Evolutionary conservation across 2,888 invertebrate genomes (phyloP), one percentile per base, ranked within the genome.

Genomic region (Thymelicus acteon): DNA sequence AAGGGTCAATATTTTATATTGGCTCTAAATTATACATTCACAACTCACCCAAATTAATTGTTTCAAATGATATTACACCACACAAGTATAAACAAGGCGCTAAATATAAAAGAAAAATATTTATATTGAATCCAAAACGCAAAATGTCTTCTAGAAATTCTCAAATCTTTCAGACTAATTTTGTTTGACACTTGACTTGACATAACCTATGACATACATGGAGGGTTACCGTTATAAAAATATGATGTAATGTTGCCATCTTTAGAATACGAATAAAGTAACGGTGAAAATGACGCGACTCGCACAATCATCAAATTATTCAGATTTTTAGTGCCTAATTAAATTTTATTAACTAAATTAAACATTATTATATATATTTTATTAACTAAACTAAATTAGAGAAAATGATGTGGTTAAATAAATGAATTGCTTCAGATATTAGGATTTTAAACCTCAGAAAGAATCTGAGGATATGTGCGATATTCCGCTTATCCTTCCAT

Each of bases 161-260:
- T 48, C 44, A 44, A 44, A 12, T 44, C 44, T 44, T 44, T 44
- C 44, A 44, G 12, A 44, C 44, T 44, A 44, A 44, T 44, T 48
- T 24, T 61, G 2, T 61, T 48, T 63, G 15, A 49, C 37, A n/a
- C 8, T 31, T 49, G 24, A 40, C 31, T 15, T 3, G 44, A 44
- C 44, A 44, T 44, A 44, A 12, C 8, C 12, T 10, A 44, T 44
- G 44, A 48, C 61, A 63, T 37, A 8, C 37, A 7, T n/a, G 4
- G 7, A 49, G 44, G 31, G 64, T 64, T 64, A 64, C 64, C 64
- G 52, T 64, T 64, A 64, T 19, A 64, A 63, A 52, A 52, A 52
- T 58, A 39, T 58, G 58, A 58, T 7, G 58, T 58, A 58, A 58
- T 58, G 58, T 39, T 37, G 39, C 58, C 37, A 58, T 58, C 5